These are phyloP conservation scores for Pan paniscus DNA, from an alignment of 2,113 vertebrate species.

Conservation along the genomic window DNA sequence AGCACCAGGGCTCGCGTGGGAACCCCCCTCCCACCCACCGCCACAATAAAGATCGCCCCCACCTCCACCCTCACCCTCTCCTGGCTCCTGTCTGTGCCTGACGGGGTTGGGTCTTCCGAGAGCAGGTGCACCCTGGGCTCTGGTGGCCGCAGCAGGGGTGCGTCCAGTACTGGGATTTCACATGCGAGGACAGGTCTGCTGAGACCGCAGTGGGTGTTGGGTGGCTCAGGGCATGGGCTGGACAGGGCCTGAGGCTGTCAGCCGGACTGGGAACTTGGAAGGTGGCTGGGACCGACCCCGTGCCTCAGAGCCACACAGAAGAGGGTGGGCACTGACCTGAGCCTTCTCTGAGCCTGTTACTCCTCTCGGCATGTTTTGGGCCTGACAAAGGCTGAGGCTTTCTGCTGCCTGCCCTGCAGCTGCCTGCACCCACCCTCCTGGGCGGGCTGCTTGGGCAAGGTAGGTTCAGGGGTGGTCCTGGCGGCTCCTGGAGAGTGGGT, in stretches of 20 bases:
- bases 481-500: neutral
- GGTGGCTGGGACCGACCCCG: too few species aligned
- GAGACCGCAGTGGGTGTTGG: neutral
- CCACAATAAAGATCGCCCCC: conserved; percentile 43
- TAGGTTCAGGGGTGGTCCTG: too few species aligned
- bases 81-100: neutral
- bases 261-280: neutral
- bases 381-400: neutral
- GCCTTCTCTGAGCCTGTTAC: neutral
- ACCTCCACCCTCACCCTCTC: neutral
- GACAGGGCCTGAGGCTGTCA: neutral
- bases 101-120: neutral
- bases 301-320: neutral
- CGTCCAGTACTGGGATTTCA: neutral
- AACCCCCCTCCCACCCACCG: neutral
- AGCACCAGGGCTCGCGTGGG: neutral
- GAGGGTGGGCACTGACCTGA: neutral
- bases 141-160: neutral
- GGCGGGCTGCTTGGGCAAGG: neutral
- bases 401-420: neutral
- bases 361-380: neutral
- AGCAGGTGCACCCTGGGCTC: neutral
- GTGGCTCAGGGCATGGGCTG: neutral
- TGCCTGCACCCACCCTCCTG: neutral
- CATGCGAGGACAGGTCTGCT: neutral